Conservation (phyloP, 2,113 vertebrate genomes). For the Dipodomys stephensi region DNA sequence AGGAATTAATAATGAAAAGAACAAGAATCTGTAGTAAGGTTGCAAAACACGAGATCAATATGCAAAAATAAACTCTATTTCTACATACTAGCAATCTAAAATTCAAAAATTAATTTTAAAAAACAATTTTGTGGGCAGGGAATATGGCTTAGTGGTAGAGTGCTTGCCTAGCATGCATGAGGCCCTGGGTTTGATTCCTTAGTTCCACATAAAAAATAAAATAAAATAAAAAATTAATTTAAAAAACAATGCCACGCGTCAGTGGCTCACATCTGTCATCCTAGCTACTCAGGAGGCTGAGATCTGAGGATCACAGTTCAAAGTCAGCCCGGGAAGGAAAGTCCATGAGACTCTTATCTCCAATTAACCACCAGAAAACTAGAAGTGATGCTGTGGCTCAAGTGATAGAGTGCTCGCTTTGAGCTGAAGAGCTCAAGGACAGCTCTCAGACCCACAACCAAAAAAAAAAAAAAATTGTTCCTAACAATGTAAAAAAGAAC, state of each 20-base stretch:
- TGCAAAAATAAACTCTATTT: neutral
- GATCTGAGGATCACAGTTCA: too few species aligned
- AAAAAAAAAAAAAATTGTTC: neutral
- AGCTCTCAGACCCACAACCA: too few species aligned
- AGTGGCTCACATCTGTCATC: too few species aligned
- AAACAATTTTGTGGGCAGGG: neutral
- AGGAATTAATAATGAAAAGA: neutral
- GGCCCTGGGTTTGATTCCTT: neutral
- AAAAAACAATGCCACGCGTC: neutral
- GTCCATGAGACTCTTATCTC: too few species aligned
- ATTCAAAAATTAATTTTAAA: neutral
- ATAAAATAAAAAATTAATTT: neutral
- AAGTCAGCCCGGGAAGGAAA: too few species aligned
- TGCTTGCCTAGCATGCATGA: neutral
- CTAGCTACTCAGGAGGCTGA: too few species aligned
- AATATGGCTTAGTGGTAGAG: too few species aligned
- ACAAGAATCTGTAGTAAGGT: neutral
- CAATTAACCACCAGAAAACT: too few species aligned
- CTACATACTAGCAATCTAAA: neutral
- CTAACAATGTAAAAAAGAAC: neutral
- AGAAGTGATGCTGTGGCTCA: too few species aligned
- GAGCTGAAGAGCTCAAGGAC: too few species aligned
- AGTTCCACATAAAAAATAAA: neutral
- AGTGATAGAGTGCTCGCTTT: too few species aligned
- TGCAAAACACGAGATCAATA: neutral